Conservation (phyloP, 2,888 invertebrate species). For the Pyrrhia umbra region DNA sequence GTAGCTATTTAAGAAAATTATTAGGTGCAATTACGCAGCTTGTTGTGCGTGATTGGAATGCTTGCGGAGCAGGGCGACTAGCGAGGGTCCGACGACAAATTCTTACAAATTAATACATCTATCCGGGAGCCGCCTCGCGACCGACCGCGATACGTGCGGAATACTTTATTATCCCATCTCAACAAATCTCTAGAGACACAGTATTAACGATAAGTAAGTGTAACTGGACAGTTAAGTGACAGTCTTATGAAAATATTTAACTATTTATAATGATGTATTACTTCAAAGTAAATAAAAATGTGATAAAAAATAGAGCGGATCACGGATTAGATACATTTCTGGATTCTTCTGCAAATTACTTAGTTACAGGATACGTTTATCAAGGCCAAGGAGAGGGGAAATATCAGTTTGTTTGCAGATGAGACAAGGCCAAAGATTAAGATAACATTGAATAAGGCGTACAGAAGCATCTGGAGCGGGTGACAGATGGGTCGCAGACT, state of each 20-base stretch:
- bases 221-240: slow-evolving; percentile 36
- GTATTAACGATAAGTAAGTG: slow-evolving; percentile 74
- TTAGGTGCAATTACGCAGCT: slow-evolving; percentile 89
- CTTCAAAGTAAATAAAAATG: not conserved
- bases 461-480: not conserved
- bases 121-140: slow-evolving; percentile 80
- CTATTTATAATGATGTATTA: not conserved
- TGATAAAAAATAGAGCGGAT: too few species aligned
- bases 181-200: slow-evolving; percentile 71
- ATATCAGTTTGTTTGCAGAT: not conserved
- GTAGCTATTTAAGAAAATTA: slow-evolving; percentile 88
- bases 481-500: slow-evolving; percentile 12
- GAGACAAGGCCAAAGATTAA: not conserved
- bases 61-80: slow-evolving; percentile 74
- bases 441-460: slow-evolving; percentile 19
- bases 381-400: not conserved
- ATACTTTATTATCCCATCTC: slow-evolving; percentile 83
- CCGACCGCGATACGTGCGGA: slow-evolving; percentile 84
- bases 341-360: too few species aligned
- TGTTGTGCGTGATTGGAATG: slow-evolving; percentile 90
- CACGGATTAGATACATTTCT: too few species aligned
- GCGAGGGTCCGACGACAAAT: slow-evolving; percentile 87
- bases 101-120: slow-evolving; percentile 90
- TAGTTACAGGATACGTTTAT: not conserved
- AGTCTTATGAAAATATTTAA: slow-evolving; percentile 24